Evolutionary conservation across 1,140 invertebrate species (phyloP).

Genomic region (Piezodorus guildinii): DNA sequence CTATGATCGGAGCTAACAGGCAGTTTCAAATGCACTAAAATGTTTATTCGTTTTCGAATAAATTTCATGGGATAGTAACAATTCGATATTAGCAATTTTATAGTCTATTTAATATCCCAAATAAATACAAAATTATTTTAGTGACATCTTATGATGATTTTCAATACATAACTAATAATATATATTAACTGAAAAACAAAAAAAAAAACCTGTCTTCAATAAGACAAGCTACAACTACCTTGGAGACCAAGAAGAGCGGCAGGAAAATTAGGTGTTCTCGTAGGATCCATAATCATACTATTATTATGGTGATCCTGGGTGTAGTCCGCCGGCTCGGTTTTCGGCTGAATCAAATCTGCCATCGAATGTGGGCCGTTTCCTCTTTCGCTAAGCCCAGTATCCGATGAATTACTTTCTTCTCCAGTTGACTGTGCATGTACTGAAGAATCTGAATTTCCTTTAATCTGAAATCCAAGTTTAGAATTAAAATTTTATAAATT

Average conservation of each 20-base stretch:
- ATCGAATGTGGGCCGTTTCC: conserved; percentile 34
- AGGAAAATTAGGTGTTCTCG: conserved; percentile 52
- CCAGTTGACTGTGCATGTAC: conserved; percentile 57
- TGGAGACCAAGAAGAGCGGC: conserved; percentile 56
- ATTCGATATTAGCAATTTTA: no score
- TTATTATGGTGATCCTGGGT: conserved; percentile 49
- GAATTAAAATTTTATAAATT: background rate
- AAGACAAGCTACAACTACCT: conserved; percentile 37
- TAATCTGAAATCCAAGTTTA: conserved; percentile 29
- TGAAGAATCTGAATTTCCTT: conserved; percentile 39
- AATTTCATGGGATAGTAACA: no score
- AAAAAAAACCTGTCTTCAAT: no score
- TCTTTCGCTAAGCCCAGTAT: conserved; percentile 53
- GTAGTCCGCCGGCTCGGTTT: conserved; percentile 15
- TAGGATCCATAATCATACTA: conserved; percentile 49
- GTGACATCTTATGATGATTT: no score
- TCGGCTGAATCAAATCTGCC: background rate
- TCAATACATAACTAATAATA: no score
- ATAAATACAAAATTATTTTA: no score
- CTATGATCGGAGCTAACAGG: no score
- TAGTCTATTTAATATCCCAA: no score
- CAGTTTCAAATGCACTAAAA: no score
- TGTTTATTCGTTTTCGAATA: no score
- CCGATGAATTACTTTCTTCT: conserved; percentile 52
- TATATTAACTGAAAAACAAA: no score